Evolutionary conservation across 1,140 invertebrate species (phyloP), one percentile per base, ranked within the genome.

Genomic region (Drosophila pseudoananassae): DNA sequence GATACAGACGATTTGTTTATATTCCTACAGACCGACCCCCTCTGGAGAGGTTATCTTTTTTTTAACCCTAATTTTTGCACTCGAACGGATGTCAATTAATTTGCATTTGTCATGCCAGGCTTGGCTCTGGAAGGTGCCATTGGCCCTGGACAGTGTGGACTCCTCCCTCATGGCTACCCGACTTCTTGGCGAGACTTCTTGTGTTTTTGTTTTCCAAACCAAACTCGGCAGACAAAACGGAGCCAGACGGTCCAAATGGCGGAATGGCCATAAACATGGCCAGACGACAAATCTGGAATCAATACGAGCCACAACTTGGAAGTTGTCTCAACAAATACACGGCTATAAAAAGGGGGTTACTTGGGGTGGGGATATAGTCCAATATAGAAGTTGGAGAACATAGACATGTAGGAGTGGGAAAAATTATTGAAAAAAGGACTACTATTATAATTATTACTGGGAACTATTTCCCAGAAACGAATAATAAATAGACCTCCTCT

Each of bases 221-320:
- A 87, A 58, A 75, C 63, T 51, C 31, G 71, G 76, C 68, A 88
- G 83, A 77, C 83, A 74, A 70, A 73, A 72, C 61, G 83, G 83
- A 89, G 83, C 83, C 83, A 54, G 36, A 63, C 38, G 51, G 51
- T 58, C 33, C 8, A 31, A 31, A 31, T 31, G 31, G 31, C 9
- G 8, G 10, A 20, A 36, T 49, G 70, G 51, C 69, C 36, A 73
- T 73, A 73, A 73, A 73, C 73, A 73, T 63, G 69, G 70, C 23
- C 66, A 69, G 64, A 69, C 64, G 69, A 29, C 63, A 56, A 69
- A 69, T 69, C 66, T 31, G 43, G 43, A 69, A 69, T 69, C 57
- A 63, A 73, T 73, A 63, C 50, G 33, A 52, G 50, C 46, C 29
- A 15, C 50, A 14, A 27, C 47, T 52, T 10, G 33, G 31, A 14